These are phyloP conservation scores for Cololabis saira DNA, from an alignment of 2,113 vertebrate species.

Conservation along the genomic window DNA sequence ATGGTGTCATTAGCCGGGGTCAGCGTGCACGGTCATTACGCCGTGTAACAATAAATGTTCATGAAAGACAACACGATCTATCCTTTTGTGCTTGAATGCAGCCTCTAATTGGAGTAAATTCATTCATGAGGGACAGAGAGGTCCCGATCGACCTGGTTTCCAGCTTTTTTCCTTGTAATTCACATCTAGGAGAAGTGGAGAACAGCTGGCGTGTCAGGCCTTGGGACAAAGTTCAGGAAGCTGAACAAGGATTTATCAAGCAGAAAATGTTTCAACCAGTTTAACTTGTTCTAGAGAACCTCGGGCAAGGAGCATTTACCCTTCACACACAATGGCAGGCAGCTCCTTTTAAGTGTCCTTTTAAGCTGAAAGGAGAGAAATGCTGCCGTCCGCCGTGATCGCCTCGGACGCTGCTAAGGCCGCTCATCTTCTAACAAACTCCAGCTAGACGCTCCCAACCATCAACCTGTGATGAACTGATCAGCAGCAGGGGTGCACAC, in stretches of 20 bases:
- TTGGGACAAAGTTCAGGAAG: constrained; percentile 53
- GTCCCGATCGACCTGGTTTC: constrained; percentile 47
- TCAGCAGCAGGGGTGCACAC: too few species aligned
- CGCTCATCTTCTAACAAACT: too few species aligned
- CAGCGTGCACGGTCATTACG: constrained; percentile 65
- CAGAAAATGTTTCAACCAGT: constrained; percentile 65
- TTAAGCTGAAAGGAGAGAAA: too few species aligned
- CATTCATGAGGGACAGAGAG: constrained; percentile 38
- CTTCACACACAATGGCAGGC: constrained; percentile 47
- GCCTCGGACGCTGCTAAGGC: too few species aligned
- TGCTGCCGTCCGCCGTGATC: too few species aligned
- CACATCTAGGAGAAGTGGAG: constrained; percentile 24
- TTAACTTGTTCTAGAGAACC: constrained; percentile 39
- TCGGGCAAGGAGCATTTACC: constrained; percentile 55
- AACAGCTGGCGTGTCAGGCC: constrained; percentile 25
- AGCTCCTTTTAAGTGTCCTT: neutral
- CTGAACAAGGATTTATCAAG: constrained; percentile 71
- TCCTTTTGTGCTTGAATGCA: constrained; percentile 51
- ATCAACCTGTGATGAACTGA: too few species aligned
- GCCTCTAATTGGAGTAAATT: constrained; percentile 72
- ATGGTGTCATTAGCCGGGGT: constrained; percentile 69
- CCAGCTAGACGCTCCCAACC: too few species aligned
- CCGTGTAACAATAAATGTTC: constrained; percentile 75
- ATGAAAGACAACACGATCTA: constrained; percentile 58
- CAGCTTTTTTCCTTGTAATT: constrained; percentile 43